Evolutionary conservation across 2,888 invertebrate genomes (phyloP).

Genomic region (Hypsopygia costalis): DNA sequence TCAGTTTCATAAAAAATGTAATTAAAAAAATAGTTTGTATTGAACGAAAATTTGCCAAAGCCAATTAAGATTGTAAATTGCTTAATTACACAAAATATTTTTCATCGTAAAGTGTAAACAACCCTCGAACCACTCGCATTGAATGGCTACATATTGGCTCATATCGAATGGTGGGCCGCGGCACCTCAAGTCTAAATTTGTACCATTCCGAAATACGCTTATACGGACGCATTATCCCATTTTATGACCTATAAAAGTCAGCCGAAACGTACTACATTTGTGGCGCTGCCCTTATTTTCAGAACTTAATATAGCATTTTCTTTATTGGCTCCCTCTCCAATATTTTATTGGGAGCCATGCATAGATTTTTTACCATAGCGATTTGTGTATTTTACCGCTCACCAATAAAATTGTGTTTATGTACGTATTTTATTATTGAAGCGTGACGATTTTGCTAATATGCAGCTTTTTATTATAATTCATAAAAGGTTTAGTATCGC

Average conservation of each 20-base stretch:
- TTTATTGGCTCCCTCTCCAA: constrained; percentile 64
- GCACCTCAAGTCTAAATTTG: constrained; percentile 73
- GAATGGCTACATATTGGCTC: constrained; percentile 56
- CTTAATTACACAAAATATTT: background rate
- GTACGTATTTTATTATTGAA: constrained; percentile 55
- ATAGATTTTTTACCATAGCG: constrained; percentile 57
- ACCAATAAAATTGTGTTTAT: constrained; percentile 65
- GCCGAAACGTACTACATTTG: constrained; percentile 72
- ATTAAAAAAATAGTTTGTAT: no score
- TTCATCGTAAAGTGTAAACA: constrained; percentile 32
- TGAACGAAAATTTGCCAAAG: no score
- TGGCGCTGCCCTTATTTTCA: constrained; percentile 71
- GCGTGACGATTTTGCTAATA: constrained; percentile 66
- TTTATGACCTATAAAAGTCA: constrained; percentile 80
- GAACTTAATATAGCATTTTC: constrained; percentile 68
- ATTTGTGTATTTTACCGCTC: constrained; percentile 63
- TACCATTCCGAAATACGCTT: constrained; percentile 76
- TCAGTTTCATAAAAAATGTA: no score
- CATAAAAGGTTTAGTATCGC: constrained; percentile 45
- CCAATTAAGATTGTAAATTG: no score
- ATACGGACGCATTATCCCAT: constrained; percentile 74
- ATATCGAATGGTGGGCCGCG: constrained; percentile 49
- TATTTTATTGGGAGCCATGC: constrained; percentile 64
- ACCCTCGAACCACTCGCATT: constrained; percentile 27
- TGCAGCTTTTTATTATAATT: constrained; percentile 59